Percentiles rank a stretch among this genome's conserved stretches.
phyloP scores from a whole-genome alignment of 2,888 invertebrate species.

The Drepanosiphum platanoidis region DNA sequence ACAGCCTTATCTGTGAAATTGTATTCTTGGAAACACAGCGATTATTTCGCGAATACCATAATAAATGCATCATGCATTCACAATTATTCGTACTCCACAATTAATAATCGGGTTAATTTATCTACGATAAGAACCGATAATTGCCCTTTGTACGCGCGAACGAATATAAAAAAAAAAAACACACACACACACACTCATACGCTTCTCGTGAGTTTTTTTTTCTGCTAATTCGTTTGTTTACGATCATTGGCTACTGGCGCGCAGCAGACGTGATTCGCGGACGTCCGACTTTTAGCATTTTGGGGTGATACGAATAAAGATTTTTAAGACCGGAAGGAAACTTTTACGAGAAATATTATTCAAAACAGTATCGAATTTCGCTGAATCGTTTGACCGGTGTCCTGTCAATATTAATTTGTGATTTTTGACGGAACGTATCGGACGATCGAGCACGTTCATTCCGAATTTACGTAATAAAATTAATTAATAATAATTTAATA shows the following conservation, averaged over 20 bases:
- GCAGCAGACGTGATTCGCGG: no score
- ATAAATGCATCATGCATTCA: constrained; percentile 38
- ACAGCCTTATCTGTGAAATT: constrained; percentile 23
- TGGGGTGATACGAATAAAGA: no score
- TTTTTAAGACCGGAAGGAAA: no score
- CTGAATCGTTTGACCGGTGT: no score
- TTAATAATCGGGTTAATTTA: constrained; percentile 27
- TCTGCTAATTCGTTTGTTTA: background rate
- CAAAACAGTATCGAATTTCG: no score
- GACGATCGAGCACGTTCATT: no score
- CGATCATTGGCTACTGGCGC: background rate
- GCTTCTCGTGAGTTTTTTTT: background rate
- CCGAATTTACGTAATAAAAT: no score
- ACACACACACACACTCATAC: background rate
- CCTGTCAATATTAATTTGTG: no score
- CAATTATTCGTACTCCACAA: constrained; percentile 27
- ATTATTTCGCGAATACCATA: constrained; percentile 30
- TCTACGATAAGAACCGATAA: constrained; percentile 1
- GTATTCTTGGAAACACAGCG: constrained; percentile 16
- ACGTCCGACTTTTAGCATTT: no score
- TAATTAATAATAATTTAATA: no score
- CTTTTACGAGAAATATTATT: no score
- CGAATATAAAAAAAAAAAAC: background rate
- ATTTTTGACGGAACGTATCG: no score
- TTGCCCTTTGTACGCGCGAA: constrained; percentile 11